Base-by-base conservation (phyloP, 2,797 vertebrate genomes). In the Lacerta viridis region DNA sequence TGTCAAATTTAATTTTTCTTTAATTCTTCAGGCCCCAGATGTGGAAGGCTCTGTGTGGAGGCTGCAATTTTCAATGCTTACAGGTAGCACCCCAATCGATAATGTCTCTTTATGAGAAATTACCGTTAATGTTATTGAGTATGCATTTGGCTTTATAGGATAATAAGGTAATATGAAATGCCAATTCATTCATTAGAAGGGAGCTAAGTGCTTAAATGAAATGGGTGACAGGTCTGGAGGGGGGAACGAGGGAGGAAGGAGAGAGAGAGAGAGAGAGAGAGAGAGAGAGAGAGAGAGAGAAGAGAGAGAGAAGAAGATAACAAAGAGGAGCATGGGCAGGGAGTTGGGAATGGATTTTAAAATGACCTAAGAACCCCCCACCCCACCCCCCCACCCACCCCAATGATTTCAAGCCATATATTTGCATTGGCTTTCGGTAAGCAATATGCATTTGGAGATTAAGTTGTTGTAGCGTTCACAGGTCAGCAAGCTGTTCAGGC, bases 1-100 rank as follows among this genome's bases (percentile, higher is more conserved):
- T 98, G 98, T 99, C 99, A 99, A 98, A 99, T 98, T 98, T 98
- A 99, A 99, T 99, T 99, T 98, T 98, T 96, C 98, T 98, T 99
- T 99, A 99, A 99, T 99, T 99, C 98, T 99, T 99, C 98, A 99
- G 98, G 96, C 95, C 84, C 96, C 94, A 97, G 97, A 97, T 96
- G 97, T 97, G 98, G 97, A 97, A 97, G 97, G 96, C 98, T 97
- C 95, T 95, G 97, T 97, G 97, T 97, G 97, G 97, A 97, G 98
- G 97, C 97, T 98, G 97, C 97, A 97, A 98, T 98, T 98, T 98
- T 98, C 98, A 97, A 97, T 97, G 96, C 96, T 98, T 98, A 98
- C 97, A 98, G 98, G 98, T 98, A 98, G 96, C 96, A 97, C 96
- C 96, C 85, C 13, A 98, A 99, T 99, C 98, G 97, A 99, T 99